Base-by-base conservation (phyloP, 2,113 vertebrate genomes). In the Mastomys coucha region DNA sequence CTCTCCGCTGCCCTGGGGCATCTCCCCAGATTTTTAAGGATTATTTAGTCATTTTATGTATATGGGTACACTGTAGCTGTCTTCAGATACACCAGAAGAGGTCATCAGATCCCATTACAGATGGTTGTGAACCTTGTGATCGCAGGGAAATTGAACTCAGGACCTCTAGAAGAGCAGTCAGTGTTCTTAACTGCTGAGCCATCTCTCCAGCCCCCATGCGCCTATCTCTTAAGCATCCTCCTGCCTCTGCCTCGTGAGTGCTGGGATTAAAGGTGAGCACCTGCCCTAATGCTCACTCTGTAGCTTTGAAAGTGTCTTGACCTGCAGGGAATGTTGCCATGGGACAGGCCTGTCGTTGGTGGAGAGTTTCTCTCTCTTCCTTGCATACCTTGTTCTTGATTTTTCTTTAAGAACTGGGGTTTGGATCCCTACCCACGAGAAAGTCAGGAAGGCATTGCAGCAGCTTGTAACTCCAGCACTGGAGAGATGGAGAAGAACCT, bases 291-390 rank as follows among this genome's bases (percentile, higher is more conserved):
- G 78, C 19, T n/a, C 51, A 81, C 51, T n/a, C 56, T 81, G 53
- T 36, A 58, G 36, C 36, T 82, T 58, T 82, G 5, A n/a, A 3
- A 0, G 20, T 13, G 12, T n/a, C 80, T 14, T 82, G 36, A 20
- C 36, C 5, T 0, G 6, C 80, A 58, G 78, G 33, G 53, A 81
- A 24, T 10, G 24, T n/a, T 26, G 20, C 53, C 20, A 2, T 82
- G 80, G 51, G 53, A 13, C 20, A n/a, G 78, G 2, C 78, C 4
- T 4, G 4, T 33, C 0, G 0, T 16, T 80, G 49, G 1, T 5
- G 33, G 51, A 19, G 53, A 6, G 77, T 80, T 36, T 56, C 33
- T 49, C 17, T 36, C 73, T 42, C 31, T 10, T 53, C 51, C 33
- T 56, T 36, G 77, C 4, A 56, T 53, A 56, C 14, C 58, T 16